Evolutionary conservation across 2,888 invertebrate species (phyloP).

Genomic region (Pyrocoelia pectoralis): DNA sequence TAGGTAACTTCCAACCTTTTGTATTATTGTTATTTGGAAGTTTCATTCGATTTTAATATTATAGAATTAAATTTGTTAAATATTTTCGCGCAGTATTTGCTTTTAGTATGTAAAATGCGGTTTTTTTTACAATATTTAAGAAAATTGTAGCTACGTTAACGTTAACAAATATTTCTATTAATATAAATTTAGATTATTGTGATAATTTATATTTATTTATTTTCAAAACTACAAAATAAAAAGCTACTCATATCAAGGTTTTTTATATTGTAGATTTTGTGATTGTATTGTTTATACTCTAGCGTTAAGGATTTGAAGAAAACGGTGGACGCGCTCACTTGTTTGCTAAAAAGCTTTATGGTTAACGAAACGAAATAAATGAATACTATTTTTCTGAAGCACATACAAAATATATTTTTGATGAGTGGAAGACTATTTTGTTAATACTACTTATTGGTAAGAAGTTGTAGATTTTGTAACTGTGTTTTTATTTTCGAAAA

Average conservation of each 20-base stretch:
- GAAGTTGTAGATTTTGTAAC: constrained; percentile 45
- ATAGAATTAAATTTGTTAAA: not conserved
- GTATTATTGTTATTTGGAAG: not conserved
- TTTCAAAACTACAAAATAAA: constrained; percentile 17
- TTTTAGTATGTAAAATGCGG: constrained; percentile 5
- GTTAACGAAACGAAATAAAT: constrained; percentile 45
- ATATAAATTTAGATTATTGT: constrained; percentile 31
- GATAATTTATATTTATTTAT: constrained; percentile 32
- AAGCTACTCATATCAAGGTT: constrained; percentile 11
- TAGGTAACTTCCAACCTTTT: constrained; percentile 1
- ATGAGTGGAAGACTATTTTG: constrained; percentile 46
- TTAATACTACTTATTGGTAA: constrained; percentile 26
- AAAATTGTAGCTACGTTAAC: not conserved
- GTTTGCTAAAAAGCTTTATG: constrained; percentile 48
- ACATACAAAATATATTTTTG: constrained; percentile 55
- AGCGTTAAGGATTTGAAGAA: not conserved
- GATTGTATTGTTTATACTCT: not conserved
- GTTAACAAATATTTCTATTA: not conserved
- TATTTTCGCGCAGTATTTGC: constrained; percentile 10
- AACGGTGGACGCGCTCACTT: constrained; percentile 45
- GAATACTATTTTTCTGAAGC: constrained; percentile 53
- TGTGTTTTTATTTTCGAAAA: constrained; percentile 40
- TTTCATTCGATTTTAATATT: not conserved
- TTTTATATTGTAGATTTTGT: constrained; percentile 6
- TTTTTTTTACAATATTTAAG: not conserved